Conservation (phyloP, 2,797 vertebrate genomes). For the Picus viridis region DNA sequence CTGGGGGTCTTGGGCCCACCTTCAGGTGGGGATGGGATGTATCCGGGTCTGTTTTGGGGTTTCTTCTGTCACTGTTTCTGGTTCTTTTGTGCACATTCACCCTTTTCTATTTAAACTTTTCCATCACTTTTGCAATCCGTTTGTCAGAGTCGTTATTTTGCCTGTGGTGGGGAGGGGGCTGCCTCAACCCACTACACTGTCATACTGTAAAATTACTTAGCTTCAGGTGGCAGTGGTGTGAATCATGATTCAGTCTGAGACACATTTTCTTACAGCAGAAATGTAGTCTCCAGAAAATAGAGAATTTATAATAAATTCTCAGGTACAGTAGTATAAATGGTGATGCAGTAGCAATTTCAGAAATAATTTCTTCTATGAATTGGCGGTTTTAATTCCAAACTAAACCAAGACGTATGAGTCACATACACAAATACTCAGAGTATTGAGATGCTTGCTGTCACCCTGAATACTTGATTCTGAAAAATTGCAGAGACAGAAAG, state of each 20-base stretch:
- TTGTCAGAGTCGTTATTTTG: too few relatives aligned
- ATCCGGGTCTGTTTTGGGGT: too few relatives aligned
- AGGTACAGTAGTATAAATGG: neutral
- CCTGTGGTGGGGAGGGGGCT: too few relatives aligned
- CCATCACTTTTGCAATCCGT: too few relatives aligned
- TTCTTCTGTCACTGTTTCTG: too few relatives aligned
- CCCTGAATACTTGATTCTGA: neutral
- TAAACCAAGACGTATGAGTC: neutral
- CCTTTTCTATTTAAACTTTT: too few relatives aligned
- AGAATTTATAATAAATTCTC: neutral
- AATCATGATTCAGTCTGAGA: neutral
- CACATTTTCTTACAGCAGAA: neutral
- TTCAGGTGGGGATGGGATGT: too few relatives aligned
- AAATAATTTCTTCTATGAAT: neutral
- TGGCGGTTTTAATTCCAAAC: neutral
- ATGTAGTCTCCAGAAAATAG: neutral
- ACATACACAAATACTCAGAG: neutral
- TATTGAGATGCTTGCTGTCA: neutral
- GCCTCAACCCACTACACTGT: too few relatives aligned
- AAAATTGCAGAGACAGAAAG: constrained; percentile 26
- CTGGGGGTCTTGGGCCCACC: too few relatives aligned
- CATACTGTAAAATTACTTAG: neutral
- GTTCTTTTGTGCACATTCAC: too few relatives aligned
- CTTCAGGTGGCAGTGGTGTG: neutral
- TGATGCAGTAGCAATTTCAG: neutral